A percentile compares a stretch with the other conserved stretches of the same genome.
Conservation (phyloP, 2,113 vertebrate species). For the Meleagris gallopavo region DNA sequence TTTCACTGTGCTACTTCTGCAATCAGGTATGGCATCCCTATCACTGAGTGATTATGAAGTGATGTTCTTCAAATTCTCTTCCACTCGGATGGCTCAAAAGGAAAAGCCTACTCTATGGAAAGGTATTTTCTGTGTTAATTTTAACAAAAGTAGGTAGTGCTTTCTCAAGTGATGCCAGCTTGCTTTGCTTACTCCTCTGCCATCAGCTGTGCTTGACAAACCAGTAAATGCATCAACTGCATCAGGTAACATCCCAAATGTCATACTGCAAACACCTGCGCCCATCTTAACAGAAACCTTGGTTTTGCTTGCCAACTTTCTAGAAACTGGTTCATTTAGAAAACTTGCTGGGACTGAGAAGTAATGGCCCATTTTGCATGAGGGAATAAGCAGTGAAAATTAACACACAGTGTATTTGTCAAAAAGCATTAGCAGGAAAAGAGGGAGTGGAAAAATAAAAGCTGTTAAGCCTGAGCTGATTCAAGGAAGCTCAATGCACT, state of each 20-base stretch:
- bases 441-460: background rate
- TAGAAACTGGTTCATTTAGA: background rate
- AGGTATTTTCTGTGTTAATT: background rate
- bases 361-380: conserved; percentile 21
- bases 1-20: background rate
- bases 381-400: conserved; percentile 10
- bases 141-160: background rate
- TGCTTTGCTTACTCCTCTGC: background rate
- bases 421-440: conserved; percentile 31
- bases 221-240: background rate
- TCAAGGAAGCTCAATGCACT: background rate
- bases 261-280: background rate
- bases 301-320: background rate
- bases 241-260: background rate
- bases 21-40: accelerated
- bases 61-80: background rate
- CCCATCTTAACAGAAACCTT: background rate
- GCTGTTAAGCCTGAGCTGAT: conserved; percentile 36
- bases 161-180: background rate
- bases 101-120: accelerated
- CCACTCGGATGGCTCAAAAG: background rate
- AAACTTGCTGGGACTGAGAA: background rate
- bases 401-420: conserved; percentile 51
- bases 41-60: background rate
- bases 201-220: background rate